Evolutionary conservation across 2,797 vertebrate species (phyloP).

Genomic region (Loris lydekkerianus): DNA sequence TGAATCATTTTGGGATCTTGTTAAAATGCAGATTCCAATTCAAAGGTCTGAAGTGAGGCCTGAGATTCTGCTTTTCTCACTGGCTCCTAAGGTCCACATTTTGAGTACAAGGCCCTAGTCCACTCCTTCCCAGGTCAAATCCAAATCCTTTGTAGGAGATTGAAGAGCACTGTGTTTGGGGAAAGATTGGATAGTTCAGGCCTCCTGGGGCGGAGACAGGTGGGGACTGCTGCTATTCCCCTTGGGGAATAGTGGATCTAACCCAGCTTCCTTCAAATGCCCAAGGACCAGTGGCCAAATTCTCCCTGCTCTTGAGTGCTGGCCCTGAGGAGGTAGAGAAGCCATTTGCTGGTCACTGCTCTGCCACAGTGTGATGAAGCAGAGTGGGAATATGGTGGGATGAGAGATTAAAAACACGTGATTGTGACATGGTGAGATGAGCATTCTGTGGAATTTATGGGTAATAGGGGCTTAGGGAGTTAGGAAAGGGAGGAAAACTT

Average conservation of each 20-base stretch:
- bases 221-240: background rate
- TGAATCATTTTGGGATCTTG: background rate
- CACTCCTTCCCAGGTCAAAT: background rate
- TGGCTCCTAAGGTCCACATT: background rate
- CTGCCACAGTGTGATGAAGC: background rate
- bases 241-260: background rate
- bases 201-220: background rate
- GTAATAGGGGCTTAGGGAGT: background rate
- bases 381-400: background rate
- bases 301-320: background rate
- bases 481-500: background rate
- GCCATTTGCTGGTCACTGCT: background rate
- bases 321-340: background rate
- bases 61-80: background rate
- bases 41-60: background rate
- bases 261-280: background rate
- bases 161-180: background rate
- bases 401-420: background rate
- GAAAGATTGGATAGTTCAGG: background rate
- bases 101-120: background rate
- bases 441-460: background rate
- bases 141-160: background rate
- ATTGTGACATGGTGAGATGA: background rate
- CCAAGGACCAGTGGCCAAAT: background rate
- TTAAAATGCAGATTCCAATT: slow-evolving; percentile 46